A percentile compares a stretch with the other conserved stretches of the same genome.
These are phyloP conservation scores for Hetaerina titia DNA, from an alignment of 2,888 invertebrate species.

Conservation along the genomic window DNA sequence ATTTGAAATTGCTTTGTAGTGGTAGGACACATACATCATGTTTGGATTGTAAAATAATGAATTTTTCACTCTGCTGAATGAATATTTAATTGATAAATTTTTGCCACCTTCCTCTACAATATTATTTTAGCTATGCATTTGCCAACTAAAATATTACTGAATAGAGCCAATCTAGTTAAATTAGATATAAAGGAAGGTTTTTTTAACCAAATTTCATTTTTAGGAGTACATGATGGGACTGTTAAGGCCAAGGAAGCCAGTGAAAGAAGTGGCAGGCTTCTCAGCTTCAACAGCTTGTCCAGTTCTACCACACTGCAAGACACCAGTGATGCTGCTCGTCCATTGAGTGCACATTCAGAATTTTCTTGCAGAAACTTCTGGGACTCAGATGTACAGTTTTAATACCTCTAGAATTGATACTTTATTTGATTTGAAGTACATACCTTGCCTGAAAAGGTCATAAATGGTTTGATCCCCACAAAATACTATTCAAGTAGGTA, in stretches of 20 bases:
- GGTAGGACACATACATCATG: background rate
- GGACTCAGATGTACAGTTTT: conserved; percentile 34
- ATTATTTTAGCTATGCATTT: no score
- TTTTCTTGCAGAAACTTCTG: background rate
- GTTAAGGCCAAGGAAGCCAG: conserved; percentile 51
- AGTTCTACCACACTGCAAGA: conserved; percentile 55
- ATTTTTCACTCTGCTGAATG: background rate
- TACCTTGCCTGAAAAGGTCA: no score
- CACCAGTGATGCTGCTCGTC: conserved; percentile 27
- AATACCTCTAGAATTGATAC: no score
- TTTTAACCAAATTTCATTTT: background rate
- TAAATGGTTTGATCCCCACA: no score
- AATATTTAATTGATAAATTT: background rate
- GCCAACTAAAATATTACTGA: no score
- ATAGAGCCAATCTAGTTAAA: no score
- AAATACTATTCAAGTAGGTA: no score
- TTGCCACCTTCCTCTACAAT: background rate
- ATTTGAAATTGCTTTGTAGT: background rate
- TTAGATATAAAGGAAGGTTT: background rate
- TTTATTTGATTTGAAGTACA: no score
- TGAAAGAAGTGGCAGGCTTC: conserved; percentile 44
- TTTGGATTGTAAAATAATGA: background rate
- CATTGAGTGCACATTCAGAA: conserved; percentile 30
- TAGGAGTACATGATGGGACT: conserved; percentile 49
- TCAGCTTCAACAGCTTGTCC: conserved; percentile 41